A percentile compares a stretch with the other conserved stretches of the same genome.
Evolutionary conservation across 2,113 vertebrate species (phyloP).

Genomic region (Callorhinus ursinus): DNA sequence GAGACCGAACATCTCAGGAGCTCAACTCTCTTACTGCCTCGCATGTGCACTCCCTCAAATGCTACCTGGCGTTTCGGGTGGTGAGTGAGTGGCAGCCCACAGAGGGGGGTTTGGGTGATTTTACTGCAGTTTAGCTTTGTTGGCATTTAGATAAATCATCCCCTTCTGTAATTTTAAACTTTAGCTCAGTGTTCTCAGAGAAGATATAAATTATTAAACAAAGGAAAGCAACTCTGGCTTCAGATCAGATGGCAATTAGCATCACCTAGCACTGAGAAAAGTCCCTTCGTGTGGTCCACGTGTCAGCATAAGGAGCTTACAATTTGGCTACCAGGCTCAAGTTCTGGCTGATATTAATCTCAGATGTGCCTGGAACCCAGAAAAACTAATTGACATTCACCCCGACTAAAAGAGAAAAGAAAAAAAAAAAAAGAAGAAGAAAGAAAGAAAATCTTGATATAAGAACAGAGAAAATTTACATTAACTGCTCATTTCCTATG

Average conservation of each 20-base stretch:
- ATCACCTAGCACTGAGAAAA: conserved; percentile 32
- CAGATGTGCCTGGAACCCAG: conserved; percentile 17
- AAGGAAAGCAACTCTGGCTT: conserved; percentile 68
- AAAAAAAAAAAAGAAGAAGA: neutral
- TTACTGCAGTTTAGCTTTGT: conserved; percentile 49
- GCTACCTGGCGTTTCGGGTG: neutral
- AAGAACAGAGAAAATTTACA: neutral
- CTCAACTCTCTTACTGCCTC: neutral
- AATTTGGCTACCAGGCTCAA: neutral
- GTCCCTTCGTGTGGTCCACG: neutral
- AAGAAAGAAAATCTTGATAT: neutral
- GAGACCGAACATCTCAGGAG: neutral
- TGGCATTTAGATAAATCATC: conserved; percentile 68
- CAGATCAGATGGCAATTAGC: conserved; percentile 70
- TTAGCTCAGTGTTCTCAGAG: conserved; percentile 56
- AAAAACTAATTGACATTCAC: neutral
- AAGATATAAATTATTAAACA: conserved; percentile 79
- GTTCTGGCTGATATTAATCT: conserved; percentile 14
- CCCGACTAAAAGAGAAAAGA: neutral
- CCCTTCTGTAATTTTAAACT: conserved; percentile 67
- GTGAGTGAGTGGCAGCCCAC: neutral
- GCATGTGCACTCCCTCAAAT: neutral
- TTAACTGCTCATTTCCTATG: neutral
- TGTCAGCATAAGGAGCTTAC: conserved; percentile 32
- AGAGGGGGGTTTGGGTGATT: neutral